Evolutionary conservation across 64 coral and sea anemone species (phyloP).

Genomic region (Montipora sp.): DNA sequence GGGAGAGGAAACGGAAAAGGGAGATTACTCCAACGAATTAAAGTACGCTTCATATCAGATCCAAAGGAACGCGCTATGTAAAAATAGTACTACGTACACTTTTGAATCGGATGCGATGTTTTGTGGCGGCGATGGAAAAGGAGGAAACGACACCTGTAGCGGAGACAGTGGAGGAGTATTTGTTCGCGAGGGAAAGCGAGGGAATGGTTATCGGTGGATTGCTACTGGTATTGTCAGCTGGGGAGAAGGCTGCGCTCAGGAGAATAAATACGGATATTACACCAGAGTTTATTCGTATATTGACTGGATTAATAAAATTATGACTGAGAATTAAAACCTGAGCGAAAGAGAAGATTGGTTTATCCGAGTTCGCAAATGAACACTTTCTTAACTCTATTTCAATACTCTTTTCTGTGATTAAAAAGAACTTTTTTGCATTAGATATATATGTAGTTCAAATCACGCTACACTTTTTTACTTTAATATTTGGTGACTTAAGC

Average conservation of each 20-base stretch:
- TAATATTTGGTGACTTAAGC: too few relatives aligned
- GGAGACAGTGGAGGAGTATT: constrained; percentile 72
- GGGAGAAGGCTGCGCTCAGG: constrained; percentile 37
- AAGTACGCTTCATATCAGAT: neutral
- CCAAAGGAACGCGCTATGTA: constrained; percentile 1
- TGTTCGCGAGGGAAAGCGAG: constrained; percentile 1
- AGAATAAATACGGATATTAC: constrained; percentile 53
- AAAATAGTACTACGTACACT: neutral
- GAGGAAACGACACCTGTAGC: constrained; percentile 45
- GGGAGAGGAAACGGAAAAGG: neutral
- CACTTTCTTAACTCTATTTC: too few relatives aligned
- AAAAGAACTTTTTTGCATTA: too few relatives aligned
- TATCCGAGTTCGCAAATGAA: too few relatives aligned
- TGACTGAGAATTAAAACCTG: neutral
- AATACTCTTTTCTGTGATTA: too few relatives aligned
- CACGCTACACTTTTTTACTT: too few relatives aligned
- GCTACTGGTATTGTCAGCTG: constrained; percentile 47
- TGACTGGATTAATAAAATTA: constrained; percentile 41
- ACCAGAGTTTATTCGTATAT: constrained; percentile 51
- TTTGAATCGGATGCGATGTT: constrained; percentile 34
- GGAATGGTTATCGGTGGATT: neutral
- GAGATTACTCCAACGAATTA: constrained; percentile 8
- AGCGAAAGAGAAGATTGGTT: neutral
- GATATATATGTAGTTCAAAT: too few relatives aligned
- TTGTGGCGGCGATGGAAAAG: constrained; percentile 65